Evolutionary conservation across 2,888 invertebrate species (phyloP).

Genomic region (Ditula angustiorana): DNA sequence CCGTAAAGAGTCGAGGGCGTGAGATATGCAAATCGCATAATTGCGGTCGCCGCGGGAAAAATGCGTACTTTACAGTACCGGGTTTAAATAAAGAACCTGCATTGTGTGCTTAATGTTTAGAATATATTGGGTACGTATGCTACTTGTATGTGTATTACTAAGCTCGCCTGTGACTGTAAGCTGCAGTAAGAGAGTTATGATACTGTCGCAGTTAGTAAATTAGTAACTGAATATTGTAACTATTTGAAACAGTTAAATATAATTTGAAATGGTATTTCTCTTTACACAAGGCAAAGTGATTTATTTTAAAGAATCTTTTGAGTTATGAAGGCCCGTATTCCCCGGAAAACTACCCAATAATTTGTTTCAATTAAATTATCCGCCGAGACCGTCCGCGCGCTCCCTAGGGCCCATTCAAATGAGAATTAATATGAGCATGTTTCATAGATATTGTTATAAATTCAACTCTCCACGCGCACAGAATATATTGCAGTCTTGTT

Average conservation of each 20-base stretch:
- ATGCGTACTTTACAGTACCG: constrained; percentile 32
- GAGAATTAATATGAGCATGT: constrained; percentile 33
- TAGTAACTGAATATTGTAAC: no score
- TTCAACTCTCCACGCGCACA: constrained; percentile 2
- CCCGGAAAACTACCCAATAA: constrained; percentile 33
- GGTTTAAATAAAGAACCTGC: constrained; percentile 30
- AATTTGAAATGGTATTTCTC: background rate
- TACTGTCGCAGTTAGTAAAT: background rate
- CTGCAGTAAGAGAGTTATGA: background rate
- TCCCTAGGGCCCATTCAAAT: constrained; percentile 24
- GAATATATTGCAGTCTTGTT: constrained; percentile 19
- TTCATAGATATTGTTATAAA: constrained; percentile 35
- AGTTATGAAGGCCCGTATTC: constrained; percentile 14
- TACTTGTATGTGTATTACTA: background rate
- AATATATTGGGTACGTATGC: constrained; percentile 36
- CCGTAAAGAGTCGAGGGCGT: constrained; percentile 45
- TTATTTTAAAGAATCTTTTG: background rate
- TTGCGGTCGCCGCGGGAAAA: constrained; percentile 51
- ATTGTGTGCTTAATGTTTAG: constrained; percentile 28
- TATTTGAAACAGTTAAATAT: background rate
- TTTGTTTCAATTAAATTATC: constrained; percentile 38
- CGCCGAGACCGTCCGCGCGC: constrained; percentile 1
- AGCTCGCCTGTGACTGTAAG: background rate
- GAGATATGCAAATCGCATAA: constrained; percentile 71
- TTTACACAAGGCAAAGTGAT: background rate